Evolutionary conservation across 2,797 vertebrate genomes (phyloP).

Genomic region (Synaphobranchus kaupii): DNA sequence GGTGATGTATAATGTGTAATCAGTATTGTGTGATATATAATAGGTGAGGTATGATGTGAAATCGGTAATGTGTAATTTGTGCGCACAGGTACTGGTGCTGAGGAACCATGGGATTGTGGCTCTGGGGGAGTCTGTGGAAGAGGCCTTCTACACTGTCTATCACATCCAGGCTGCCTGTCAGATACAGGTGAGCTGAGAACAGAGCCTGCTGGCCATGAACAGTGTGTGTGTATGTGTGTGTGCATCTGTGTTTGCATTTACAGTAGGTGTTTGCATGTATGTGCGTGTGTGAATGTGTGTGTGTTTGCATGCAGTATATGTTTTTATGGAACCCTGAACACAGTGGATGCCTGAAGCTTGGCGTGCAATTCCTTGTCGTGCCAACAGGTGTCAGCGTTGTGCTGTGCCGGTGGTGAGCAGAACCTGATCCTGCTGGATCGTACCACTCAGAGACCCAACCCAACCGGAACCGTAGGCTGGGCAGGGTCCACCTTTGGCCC

Average conservation of each 20-base stretch:
- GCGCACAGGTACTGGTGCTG: conserved; percentile 86
- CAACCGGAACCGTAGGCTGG: conserved; percentile 86
- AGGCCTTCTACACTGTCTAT: conserved; percentile 93
- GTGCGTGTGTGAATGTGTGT: not conserved
- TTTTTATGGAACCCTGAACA: not conserved
- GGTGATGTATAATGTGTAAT: not conserved
- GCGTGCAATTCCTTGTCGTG: conserved; percentile 27
- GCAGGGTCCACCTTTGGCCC: conserved; percentile 93
- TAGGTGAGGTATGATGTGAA: too few species aligned
- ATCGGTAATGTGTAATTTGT: not conserved
- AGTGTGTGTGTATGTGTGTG: not conserved
- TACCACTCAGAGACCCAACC: conserved; percentile 75
- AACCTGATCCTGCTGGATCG: conserved; percentile 91
- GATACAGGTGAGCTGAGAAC: conserved; percentile 81
- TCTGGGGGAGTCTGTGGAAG: conserved; percentile 91
- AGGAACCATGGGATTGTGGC: conserved; percentile 88
- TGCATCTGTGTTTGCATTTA: not conserved
- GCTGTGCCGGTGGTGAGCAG: conserved; percentile 81
- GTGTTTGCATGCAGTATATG: not conserved
- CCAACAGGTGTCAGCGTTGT: conserved; percentile 85
- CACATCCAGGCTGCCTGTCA: conserved; percentile 95
- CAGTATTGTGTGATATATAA: too few species aligned
- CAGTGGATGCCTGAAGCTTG: conserved; percentile 38
- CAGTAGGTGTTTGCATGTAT: not conserved
- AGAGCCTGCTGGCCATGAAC: not conserved